These are phyloP conservation scores for Galaxias olidus DNA, from an alignment of 2,797 vertebrate genomes.

Conservation along the genomic window DNA sequence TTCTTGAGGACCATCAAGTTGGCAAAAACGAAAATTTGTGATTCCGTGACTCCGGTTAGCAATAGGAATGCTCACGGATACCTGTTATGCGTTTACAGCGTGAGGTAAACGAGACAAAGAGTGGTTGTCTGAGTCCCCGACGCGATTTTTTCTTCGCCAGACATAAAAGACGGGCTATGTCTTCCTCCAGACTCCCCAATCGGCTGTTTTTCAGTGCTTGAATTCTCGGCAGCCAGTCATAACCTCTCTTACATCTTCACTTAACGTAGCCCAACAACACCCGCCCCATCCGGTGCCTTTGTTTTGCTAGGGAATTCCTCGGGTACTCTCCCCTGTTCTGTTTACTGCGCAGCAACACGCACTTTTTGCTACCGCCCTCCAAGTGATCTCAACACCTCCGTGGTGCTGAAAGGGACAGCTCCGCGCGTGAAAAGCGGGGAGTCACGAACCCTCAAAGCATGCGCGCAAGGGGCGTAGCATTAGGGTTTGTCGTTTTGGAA, in stretches of 20 bases:
- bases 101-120: conserved; percentile 15
- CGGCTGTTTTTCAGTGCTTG: neutral
- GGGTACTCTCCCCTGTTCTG: conserved; percentile 37
- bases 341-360: conserved; percentile 77
- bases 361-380: conserved; percentile 22
- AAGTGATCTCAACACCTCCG: conserved; percentile 55
- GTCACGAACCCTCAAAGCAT: neutral
- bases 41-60: conserved; percentile 21
- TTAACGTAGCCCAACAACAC: conserved; percentile 21
- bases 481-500: conserved; percentile 3
- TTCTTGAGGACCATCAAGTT: conserved; percentile 15
- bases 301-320: conserved; percentile 66
- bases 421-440: conserved; percentile 11
- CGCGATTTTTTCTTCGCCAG: conserved; percentile 18
- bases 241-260: conserved; percentile 1
- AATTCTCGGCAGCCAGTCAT: neutral
- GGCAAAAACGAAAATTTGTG: conserved; percentile 15
- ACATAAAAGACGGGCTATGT: conserved; percentile 5
- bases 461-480: neutral
- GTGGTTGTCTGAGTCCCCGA: conserved; percentile 10
- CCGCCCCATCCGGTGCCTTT: conserved; percentile 54
- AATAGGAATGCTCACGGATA: neutral
- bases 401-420: conserved; percentile 56
- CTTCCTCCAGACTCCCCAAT: conserved; percentile 4
- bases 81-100: conserved; percentile 17